phyloP scores from a whole-genome alignment of 2,113 vertebrate genomes.

The Coptodon bakossiorum region DNA sequence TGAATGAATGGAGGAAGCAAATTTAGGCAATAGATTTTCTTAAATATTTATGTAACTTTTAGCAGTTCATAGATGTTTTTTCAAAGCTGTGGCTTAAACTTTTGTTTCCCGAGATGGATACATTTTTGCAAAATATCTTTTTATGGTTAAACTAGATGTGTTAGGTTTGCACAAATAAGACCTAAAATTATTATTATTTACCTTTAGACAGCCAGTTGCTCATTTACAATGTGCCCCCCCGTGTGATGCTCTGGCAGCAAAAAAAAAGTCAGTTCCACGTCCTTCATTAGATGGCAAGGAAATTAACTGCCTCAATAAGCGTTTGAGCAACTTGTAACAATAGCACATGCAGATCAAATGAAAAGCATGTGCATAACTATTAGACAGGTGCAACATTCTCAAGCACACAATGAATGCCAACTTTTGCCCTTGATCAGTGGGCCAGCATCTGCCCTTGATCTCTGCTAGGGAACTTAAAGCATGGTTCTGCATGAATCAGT shows the following conservation, averaged over 20 bases:
- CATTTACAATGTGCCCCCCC: background rate
- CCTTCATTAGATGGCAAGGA: background rate
- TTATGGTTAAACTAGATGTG: background rate
- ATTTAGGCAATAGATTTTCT: background rate
- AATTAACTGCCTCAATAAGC: conserved; percentile 4
- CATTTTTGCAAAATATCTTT: background rate
- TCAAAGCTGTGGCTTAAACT: background rate
- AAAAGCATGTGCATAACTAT: background rate
- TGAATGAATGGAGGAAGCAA: background rate
- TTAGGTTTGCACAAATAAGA: background rate
- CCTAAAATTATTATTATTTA: background rate
- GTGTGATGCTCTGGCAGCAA: background rate
- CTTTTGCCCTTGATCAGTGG: conserved; percentile 10
- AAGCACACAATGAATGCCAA: background rate
- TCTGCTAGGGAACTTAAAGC: conserved; percentile 25
- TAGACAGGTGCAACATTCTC: conserved; percentile 48
- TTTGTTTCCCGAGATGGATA: background rate
- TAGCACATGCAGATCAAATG: background rate
- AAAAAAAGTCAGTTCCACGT: background rate
- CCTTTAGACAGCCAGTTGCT: background rate
- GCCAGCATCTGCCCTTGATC: conserved; percentile 18
- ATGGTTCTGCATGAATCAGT: conserved; percentile 12
- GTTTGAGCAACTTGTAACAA: conserved; percentile 8
- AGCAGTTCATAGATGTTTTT: background rate
- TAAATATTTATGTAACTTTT: background rate